These are phyloP conservation scores for Lobophora halterata DNA, from an alignment of 2,888 invertebrate species.

Conservation along the genomic window DNA sequence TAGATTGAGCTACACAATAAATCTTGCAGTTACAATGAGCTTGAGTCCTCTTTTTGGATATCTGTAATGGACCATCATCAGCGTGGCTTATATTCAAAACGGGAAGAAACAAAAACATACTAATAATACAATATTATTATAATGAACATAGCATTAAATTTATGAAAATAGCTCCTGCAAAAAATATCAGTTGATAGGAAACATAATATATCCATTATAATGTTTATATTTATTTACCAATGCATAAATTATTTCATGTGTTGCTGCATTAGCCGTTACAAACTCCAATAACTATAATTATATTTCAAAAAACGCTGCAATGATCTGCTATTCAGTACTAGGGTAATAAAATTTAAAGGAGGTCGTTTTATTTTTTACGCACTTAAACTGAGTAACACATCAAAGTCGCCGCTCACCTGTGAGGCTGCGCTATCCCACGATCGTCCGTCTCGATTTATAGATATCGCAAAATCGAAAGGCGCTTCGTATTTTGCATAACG, in stretches of 20 bases:
- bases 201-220: too few relatives aligned
- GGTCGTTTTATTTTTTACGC: slow-evolving; percentile 45
- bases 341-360: slow-evolving; percentile 14
- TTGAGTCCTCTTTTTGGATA: slow-evolving; percentile 30
- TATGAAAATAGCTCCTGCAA: too few relatives aligned
- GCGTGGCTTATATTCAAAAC: too few relatives aligned
- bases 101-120: too few relatives aligned
- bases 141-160: too few relatives aligned
- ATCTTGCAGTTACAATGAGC: slow-evolving; percentile 46
- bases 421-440: slow-evolving; percentile 64
- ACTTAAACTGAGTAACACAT: slow-evolving; percentile 60
- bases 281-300: slow-evolving; percentile 6
- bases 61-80: slow-evolving; percentile 23
- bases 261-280: too few relatives aligned
- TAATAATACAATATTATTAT: too few relatives aligned
- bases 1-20: slow-evolving; percentile 45
- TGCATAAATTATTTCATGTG: too few relatives aligned
- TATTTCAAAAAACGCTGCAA: neutral
- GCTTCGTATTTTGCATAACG: slow-evolving; percentile 75
- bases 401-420: slow-evolving; percentile 67
- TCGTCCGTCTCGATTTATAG: slow-evolving; percentile 69
- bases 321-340: slow-evolving; percentile 16
- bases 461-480: slow-evolving; percentile 74
- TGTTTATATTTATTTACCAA: too few relatives aligned
- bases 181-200: too few relatives aligned